Evolutionary conservation across 2,113 vertebrate genomes (phyloP).

Genomic region (Hyperopisus bebe): DNA sequence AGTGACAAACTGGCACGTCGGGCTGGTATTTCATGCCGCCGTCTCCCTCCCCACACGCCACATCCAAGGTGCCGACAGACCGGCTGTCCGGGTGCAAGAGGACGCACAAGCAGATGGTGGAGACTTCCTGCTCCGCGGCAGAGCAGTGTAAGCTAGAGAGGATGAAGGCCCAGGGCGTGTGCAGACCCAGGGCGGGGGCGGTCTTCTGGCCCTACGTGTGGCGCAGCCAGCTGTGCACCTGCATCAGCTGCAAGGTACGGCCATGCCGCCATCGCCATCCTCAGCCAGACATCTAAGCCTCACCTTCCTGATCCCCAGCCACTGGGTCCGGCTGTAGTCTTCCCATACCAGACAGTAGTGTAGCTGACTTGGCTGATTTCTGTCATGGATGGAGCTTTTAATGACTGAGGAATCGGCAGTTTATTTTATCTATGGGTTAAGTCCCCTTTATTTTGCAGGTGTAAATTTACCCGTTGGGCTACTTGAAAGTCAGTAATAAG

Average conservation of each 20-base stretch:
- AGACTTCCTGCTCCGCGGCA: neutral
- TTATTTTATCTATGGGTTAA: neutral
- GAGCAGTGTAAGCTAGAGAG: slow-evolving; percentile 65
- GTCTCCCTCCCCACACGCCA: neutral
- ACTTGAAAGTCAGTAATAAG: neutral
- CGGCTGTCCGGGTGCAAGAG: slow-evolving; percentile 49
- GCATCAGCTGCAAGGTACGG: slow-evolving; percentile 74
- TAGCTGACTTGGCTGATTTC: neutral
- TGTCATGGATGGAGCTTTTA: neutral
- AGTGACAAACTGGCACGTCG: neutral
- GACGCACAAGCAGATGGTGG: slow-evolving; percentile 40
- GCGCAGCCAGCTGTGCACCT: slow-evolving; percentile 82
- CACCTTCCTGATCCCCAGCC: neutral
- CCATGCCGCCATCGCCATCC: neutral
- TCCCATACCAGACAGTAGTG: neutral
- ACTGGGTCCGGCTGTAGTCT: neutral
- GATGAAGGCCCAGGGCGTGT: slow-evolving; percentile 49
- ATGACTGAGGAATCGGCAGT: neutral
- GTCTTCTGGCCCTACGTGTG: slow-evolving; percentile 86
- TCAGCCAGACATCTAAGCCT: neutral
- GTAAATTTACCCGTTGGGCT: neutral
- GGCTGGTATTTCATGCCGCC: neutral
- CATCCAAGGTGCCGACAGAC: slow-evolving; percentile 34
- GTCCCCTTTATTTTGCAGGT: neutral
- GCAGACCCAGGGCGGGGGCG: slow-evolving; percentile 58